These are phyloP conservation scores for Pelmatolapia mariae DNA, from an alignment of 2,113 vertebrate species.

Conservation along the genomic window DNA sequence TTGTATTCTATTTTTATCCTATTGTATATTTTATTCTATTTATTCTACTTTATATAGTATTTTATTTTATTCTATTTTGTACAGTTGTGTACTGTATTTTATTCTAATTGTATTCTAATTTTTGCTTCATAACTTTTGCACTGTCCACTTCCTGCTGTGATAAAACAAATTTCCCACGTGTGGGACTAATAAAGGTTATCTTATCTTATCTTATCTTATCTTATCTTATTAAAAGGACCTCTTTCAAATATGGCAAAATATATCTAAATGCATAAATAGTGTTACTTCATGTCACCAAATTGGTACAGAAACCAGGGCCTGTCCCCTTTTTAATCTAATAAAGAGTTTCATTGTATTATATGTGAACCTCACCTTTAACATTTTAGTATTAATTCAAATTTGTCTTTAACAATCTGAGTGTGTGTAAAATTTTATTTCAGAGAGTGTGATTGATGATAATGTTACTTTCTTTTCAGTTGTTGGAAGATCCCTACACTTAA, in stretches of 20 bases:
- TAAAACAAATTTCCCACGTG: no score
- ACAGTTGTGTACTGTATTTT: no score
- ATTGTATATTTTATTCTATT: no score
- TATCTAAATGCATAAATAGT: not conserved
- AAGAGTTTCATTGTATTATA: not conserved
- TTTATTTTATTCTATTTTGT: no score
- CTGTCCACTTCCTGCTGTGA: no score
- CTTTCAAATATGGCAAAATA: not conserved
- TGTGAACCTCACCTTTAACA: not conserved
- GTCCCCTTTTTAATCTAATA: not conserved
- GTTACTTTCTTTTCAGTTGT: not conserved
- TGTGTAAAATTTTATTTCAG: not conserved
- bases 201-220: no score
- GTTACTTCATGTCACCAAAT: not conserved
- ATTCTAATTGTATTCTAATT: no score
- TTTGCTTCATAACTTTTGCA: no score
- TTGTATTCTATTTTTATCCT: no score
- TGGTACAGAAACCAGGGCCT: not conserved
- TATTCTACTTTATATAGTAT: no score
- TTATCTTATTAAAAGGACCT: not conserved
- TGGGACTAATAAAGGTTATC: no score
- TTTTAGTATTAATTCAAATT: not conserved
- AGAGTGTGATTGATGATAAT: not conserved
- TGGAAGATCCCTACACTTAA: not conserved
- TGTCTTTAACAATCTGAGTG: fast-evolving